These are phyloP conservation scores for Atta cephalotes DNA, from an alignment of 1,140 invertebrate genomes.

Conservation along the genomic window DNA sequence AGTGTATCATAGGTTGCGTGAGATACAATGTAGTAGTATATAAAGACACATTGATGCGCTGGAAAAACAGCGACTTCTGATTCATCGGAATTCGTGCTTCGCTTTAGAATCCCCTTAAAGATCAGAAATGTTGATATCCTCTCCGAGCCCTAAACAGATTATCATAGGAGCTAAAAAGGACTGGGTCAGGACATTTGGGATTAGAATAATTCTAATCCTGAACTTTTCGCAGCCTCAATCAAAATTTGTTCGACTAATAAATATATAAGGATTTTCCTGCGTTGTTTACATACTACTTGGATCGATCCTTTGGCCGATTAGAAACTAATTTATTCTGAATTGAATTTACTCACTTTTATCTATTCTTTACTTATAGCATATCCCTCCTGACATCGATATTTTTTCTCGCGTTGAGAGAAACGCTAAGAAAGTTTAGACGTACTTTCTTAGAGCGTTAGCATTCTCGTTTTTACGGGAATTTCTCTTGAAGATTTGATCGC, in stretches of 20 bases:
- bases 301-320: not conserved
- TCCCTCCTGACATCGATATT: conserved; percentile 4
- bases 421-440: conserved; percentile 8
- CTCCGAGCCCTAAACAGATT: conserved; percentile 3
- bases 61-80: no score
- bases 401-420: conserved; percentile 40
- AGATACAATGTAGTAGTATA: no score
- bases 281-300: not conserved
- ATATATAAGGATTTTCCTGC: not conserved
- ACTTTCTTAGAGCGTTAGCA: conserved; percentile 27
- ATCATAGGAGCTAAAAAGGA: not conserved
- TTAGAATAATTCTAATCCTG: not conserved
- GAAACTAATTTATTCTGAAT: conserved; percentile 14
- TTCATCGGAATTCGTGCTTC: no score
- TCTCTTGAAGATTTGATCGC: conserved; percentile 34
- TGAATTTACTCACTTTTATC: conserved; percentile 16
- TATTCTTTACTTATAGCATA: not conserved
- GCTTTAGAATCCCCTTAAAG: no score
- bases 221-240: not conserved
- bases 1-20: no score
- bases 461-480: conserved; percentile 39
- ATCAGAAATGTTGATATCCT: not conserved
- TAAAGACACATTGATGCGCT: no score
- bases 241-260: not conserved
- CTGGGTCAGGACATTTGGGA: not conserved